Conservation (phyloP, 1,140 invertebrate species). For the Arion vulgaris region DNA sequence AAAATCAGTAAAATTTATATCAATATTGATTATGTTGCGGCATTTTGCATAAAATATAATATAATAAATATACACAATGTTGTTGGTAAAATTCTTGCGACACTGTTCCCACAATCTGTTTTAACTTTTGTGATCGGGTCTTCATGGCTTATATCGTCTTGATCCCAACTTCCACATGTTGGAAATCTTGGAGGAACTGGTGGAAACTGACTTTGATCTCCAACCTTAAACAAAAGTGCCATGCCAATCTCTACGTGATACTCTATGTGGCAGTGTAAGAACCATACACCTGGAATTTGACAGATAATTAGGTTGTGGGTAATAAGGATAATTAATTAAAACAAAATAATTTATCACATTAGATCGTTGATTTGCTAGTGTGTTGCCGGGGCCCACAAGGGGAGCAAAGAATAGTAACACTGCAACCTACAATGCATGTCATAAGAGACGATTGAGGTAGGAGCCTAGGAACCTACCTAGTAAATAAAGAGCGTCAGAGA, state of each 20-base stretch:
- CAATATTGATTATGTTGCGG: too few relatives aligned
- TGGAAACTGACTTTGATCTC: constrained; percentile 70
- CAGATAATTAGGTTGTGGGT: too few relatives aligned
- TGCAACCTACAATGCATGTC: too few relatives aligned
- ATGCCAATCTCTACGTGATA: constrained; percentile 93
- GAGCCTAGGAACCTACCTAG: too few relatives aligned
- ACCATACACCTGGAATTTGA: constrained; percentile 82
- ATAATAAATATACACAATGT: neutral
- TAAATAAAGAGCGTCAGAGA: too few relatives aligned
- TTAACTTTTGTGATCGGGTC: neutral
- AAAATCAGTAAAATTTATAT: too few relatives aligned
- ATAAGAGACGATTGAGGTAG: too few relatives aligned
- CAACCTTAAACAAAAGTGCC: constrained; percentile 88
- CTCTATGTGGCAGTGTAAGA: constrained; percentile 93
- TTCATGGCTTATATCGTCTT: neutral
- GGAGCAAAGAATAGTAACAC: too few relatives aligned
- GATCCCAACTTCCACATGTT: constrained; percentile 20
- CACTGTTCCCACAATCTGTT: neutral
- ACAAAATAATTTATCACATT: too few relatives aligned
- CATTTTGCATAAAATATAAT: neutral
- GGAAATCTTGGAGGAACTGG: constrained; percentile 73
- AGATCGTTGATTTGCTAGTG: too few relatives aligned
- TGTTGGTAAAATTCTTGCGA: neutral
- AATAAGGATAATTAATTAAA: too few relatives aligned
- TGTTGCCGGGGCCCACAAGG: too few relatives aligned